Evolutionary conservation across 53 echinoderm and acorn worm genomes (phyloP), one percentile per base, ranked within the genome.

Genomic region (Arbacia lixula): DNA sequence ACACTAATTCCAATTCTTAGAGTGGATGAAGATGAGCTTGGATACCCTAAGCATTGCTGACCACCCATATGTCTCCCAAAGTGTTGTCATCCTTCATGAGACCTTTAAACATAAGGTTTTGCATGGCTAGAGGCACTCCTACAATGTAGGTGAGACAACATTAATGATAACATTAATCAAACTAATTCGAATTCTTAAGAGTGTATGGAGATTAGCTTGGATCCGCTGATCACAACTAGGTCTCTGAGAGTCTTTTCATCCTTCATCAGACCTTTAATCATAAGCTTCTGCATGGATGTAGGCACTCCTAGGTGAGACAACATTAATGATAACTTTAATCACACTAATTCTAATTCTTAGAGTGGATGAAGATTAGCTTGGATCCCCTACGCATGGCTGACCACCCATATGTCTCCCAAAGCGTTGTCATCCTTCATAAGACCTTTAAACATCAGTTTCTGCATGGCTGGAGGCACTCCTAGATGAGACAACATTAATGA

Each of bases 381-480:
- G n/a, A n/a, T n/a, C n/a, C n/a, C n/a, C n/a, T n/a, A n/a, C n/a
- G n/a, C n/a, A n/a, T n/a, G n/a, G n/a, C 91, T 89, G 29, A 91
- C 91, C 33, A 99, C 99, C 61, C 95, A 94, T 39, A 92, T 75
- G 19, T 95, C 99, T 38, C 89, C 78, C 66, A 99, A 63, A 5
- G 94, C 95, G 57, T 99, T 94, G 33, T 99, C 99, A 53, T 99
- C 99, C 67, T 99, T 99, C 87, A 99, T 90, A 87, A 99, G 61
- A 19, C 99, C 99, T 83, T 95, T 92, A 86, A 88, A 99, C 99
- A 99, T 99, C 62, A 99, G 60, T 66, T 99, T 99, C 90, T 99
- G 99, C 99, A 99, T 99, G 19, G 89, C 91, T 17, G 90, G 86
- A n/a, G 99, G 99, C 14, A 99, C 94, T 5, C 94, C 99, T 99